Evolutionary conservation across 2,113 vertebrate genomes (phyloP), one percentile per base, ranked within the genome.

Genomic region (Ciconia maguari): DNA sequence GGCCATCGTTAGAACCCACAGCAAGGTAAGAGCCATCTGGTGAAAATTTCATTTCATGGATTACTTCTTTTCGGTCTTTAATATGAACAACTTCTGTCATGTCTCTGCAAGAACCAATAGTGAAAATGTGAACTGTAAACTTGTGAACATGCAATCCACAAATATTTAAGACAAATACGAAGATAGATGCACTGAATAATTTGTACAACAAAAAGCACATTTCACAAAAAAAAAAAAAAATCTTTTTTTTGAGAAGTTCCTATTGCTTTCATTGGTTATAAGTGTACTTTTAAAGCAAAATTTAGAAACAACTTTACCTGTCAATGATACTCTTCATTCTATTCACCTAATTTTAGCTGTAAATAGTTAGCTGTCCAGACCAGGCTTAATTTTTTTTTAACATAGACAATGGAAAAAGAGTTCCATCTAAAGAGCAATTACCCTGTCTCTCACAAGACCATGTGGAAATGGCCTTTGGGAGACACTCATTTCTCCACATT

Each of bases 51-150:
- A 99, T 99, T 97, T 99, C 99, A 4, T 99, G 99, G 96, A 99
- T 99, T 60, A 99, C 99, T 97, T 99, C 99, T 97, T 99, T 99
- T 66, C 99, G 97, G 95, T 99, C 99, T 97, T 99, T 99, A 93
- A 99, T 99, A 97, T 99, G 99, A 72, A 99, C 99, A 9, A 99
- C 99, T 97, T 99, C 99, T 2, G 99, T 99, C 99, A 99, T 99
- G 97, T 99, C 99, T 98, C 99, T 99, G 97, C 61, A 95, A 87
- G 60, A 95, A 82, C 60, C 92, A 83, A 60, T 27, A 65, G 85
- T 18, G 48, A 97, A 69, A 77, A 48, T 8, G 46, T 76, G 64
- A 95, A 32, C 52, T 83, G 46, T 54, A 69, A 84, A 62, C 38
- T 10, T 71, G 51, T 57, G 46, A 86, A 49, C 14, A 60, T 10